Percentiles rank a stretch among this genome's conserved stretches.
Evolutionary conservation across 2,113 vertebrate species (phyloP).

Genomic region (Meriones unguiculatus): DNA sequence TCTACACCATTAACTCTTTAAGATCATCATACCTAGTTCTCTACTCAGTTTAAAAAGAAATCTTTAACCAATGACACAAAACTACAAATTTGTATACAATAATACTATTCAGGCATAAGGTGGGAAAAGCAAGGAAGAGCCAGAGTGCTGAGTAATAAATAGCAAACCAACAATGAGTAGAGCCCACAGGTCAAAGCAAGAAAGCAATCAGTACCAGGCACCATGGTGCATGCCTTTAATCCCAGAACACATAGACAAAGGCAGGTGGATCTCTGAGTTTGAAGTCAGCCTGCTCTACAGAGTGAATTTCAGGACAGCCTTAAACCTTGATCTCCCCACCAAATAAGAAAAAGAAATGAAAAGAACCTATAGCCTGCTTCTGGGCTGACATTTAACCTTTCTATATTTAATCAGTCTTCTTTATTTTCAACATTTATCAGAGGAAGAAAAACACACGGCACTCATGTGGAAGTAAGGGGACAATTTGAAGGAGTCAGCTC

Average conservation of each 20-base stretch:
- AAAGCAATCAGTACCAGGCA: neutral
- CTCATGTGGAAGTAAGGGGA: neutral
- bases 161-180: neutral
- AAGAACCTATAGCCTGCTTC: neutral
- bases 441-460: neutral
- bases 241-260: neutral
- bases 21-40: neutral
- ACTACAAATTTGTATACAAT: neutral
- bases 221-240: neutral
- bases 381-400: neutral
- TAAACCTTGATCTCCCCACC: neutral
- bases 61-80: neutral
- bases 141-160: neutral
- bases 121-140: slow-evolving; percentile 11
- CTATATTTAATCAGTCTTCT: neutral
- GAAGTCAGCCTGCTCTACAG: neutral
- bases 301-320: neutral
- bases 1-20: slow-evolving; percentile 37
- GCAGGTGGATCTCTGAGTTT: neutral
- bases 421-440: neutral
- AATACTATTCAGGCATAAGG: neutral
- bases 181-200: neutral
- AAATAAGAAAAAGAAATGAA: neutral
- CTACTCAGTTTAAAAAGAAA: neutral
- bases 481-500: neutral